phyloP scores from a whole-genome alignment of 2,113 vertebrate genomes.

The Pyrgilauda ruficollis region DNA sequence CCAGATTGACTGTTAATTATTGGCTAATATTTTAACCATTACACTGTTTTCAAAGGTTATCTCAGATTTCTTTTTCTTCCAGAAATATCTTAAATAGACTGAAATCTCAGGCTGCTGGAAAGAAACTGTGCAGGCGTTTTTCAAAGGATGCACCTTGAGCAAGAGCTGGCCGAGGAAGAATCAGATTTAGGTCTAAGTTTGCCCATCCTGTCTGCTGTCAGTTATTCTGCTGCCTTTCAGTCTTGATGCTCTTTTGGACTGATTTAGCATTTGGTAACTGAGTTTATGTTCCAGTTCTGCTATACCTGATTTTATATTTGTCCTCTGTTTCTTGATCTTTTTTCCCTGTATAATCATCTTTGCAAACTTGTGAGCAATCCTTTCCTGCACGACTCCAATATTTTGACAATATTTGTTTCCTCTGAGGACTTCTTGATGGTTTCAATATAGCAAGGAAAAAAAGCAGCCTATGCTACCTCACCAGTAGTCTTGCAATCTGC shows the following conservation, averaged over 20 bases:
- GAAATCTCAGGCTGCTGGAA: neutral
- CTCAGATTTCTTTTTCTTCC: neutral
- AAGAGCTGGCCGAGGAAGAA: neutral
- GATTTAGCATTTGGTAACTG: neutral
- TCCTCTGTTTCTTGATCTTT: neutral
- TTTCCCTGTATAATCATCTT: neutral
- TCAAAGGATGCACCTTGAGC: neutral
- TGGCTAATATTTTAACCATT: neutral
- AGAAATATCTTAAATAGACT: neutral
- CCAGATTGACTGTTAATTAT: neutral
- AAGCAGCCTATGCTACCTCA: neutral
- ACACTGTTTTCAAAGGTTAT: neutral
- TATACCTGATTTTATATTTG: neutral
- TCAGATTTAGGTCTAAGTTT: neutral
- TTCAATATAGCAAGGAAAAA: neutral
- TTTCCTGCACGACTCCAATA: neutral
- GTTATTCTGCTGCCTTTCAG: neutral
- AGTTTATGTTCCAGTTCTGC: neutral
- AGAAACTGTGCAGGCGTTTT: neutral
- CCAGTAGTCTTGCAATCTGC: neutral
- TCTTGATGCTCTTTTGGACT: neutral
- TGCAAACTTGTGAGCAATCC: neutral
- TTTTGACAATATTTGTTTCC: conserved; percentile 41
- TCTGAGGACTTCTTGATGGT: neutral
- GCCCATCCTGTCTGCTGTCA: neutral